Percentiles rank a stretch among this genome's conserved stretches.
These are phyloP conservation scores for Hipparchia semele DNA, from an alignment of 2,888 invertebrate genomes.

Conservation along the genomic window DNA sequence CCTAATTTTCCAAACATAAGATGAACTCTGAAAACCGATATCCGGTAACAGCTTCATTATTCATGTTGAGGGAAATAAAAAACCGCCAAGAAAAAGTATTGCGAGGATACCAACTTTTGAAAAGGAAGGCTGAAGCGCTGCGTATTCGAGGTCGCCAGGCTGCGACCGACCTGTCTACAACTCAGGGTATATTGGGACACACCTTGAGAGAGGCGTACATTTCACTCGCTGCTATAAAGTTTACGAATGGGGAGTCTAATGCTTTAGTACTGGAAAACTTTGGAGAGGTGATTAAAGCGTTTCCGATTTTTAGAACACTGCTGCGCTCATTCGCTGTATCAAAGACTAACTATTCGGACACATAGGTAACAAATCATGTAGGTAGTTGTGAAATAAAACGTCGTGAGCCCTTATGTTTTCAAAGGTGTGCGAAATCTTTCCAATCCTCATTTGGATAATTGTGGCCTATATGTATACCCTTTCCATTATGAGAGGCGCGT, in stretches of 20 bases:
- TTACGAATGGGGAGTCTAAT: constrained; percentile 76
- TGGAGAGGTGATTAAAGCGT: constrained; percentile 57
- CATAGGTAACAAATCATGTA: no score
- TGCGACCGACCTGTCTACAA: constrained; percentile 60
- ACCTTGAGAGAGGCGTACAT: constrained; percentile 73
- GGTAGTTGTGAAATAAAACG: no score
- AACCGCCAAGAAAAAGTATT: constrained; percentile 68
- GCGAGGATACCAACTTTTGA: constrained; percentile 67
- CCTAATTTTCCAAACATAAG: constrained; percentile 13
- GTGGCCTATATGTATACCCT: no score
- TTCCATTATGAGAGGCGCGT: no score
- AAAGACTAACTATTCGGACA: no score
- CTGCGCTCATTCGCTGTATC: no score
- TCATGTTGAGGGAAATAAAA: constrained; percentile 74
- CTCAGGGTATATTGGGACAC: constrained; percentile 67
- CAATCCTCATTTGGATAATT: no score
- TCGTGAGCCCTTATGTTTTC: no score
- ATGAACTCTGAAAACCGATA: constrained; percentile 75
- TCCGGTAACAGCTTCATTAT: constrained; percentile 71
- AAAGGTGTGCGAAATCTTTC: no score
- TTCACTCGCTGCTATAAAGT: constrained; percentile 73
- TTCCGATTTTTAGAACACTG: no score
- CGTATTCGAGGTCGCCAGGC: constrained; percentile 65
- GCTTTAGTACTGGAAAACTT: constrained; percentile 75
- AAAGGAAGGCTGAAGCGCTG: constrained; percentile 70